Evolutionary conservation across 1,140 invertebrate genomes (phyloP).

Genomic region (Fopius arisanus): DNA sequence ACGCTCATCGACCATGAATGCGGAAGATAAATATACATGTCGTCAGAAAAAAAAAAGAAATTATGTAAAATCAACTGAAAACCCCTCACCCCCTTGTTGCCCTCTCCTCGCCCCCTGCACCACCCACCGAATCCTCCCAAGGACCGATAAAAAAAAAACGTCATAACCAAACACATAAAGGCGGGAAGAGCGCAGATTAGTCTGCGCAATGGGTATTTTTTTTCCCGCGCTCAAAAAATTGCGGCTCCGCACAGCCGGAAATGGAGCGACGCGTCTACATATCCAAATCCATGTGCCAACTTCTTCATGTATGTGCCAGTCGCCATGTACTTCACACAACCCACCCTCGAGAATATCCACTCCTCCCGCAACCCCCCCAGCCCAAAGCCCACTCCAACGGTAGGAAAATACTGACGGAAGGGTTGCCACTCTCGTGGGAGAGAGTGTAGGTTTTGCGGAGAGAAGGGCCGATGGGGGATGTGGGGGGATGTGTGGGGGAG

Average conservation of each 20-base stretch:
- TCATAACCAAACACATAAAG: background rate
- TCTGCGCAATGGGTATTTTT: background rate
- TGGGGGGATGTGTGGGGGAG: background rate
- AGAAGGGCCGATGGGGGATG: background rate
- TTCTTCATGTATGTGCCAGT: background rate
- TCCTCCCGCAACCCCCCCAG: constrained; percentile 18
- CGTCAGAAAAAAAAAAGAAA: too few relatives aligned
- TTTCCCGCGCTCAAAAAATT: constrained; percentile 29
- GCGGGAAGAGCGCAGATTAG: background rate
- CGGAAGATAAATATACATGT: background rate
- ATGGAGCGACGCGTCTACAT: constrained; percentile 42
- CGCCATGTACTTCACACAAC: background rate
- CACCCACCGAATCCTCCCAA: background rate
- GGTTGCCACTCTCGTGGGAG: constrained; percentile 15
- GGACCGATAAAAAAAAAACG: background rate
- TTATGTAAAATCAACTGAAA: too few relatives aligned
- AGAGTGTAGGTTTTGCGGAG: constrained; percentile 4
- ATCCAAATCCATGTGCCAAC: constrained; percentile 1
- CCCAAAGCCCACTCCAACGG: background rate
- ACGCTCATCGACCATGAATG: background rate
- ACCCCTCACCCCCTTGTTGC: too few relatives aligned
- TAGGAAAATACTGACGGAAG: constrained; percentile 31
- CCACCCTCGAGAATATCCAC: constrained; percentile 12
- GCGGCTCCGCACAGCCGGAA: constrained; percentile 44
- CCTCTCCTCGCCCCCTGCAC: background rate